phyloP scores from a whole-genome alignment of 2,888 invertebrate species.

The Heteropelma amictum region DNA sequence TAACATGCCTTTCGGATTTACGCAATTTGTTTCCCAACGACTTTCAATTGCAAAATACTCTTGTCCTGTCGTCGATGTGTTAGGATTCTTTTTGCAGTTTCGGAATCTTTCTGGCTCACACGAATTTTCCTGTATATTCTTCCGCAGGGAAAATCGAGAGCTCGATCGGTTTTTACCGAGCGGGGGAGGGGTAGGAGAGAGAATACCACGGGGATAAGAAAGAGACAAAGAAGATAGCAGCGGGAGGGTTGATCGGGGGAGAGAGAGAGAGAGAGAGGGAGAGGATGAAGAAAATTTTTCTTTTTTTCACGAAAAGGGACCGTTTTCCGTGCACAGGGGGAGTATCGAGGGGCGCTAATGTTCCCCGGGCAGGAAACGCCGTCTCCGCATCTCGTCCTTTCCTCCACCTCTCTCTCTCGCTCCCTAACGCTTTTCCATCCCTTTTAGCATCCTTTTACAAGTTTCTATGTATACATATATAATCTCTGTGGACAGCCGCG shows the following conservation, averaged over 20 bases:
- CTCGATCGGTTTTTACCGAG: constrained; percentile 30
- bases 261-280: constrained; percentile 42
- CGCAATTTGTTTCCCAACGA: no score
- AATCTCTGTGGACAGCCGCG: constrained; percentile 25
- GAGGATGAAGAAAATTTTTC: constrained; percentile 43
- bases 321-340: constrained; percentile 61
- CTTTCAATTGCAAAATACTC: neutral
- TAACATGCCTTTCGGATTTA: no score
- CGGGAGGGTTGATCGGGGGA: constrained; percentile 32
- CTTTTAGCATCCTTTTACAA: constrained; percentile 24
- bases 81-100: neutral
- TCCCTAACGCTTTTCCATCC: constrained; percentile 30
- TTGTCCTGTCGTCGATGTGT: neutral
- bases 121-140: constrained; percentile 8
- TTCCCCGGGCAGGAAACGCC: constrained; percentile 77
- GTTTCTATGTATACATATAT: constrained; percentile 13
- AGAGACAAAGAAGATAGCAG: constrained; percentile 50
- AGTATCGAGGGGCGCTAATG: constrained; percentile 77
- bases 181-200: constrained; percentile 30
- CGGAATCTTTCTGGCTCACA: neutral
- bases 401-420: constrained; percentile 63
- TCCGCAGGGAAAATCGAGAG: constrained; percentile 28
- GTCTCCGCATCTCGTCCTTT: constrained; percentile 76
- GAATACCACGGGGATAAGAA: constrained; percentile 43
- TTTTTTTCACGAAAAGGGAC: constrained; percentile 53